A percentile compares a stretch with the other conserved stretches of the same genome.
phyloP scores from a whole-genome alignment of 1,140 invertebrate species.

The Lucilia sericata region DNA sequence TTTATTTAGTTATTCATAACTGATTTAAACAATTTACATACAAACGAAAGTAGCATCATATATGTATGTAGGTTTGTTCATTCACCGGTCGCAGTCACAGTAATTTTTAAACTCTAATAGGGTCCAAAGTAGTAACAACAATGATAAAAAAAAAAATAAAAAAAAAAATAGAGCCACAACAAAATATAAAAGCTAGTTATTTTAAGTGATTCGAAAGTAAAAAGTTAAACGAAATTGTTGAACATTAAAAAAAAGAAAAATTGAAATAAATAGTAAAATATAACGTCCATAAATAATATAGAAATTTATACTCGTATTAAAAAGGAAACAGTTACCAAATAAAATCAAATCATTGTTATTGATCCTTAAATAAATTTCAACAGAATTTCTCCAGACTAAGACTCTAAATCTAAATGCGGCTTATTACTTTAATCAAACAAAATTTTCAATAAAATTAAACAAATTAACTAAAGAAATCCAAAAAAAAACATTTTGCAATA shows the following conservation, averaged over 20 bases:
- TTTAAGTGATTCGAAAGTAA: background rate
- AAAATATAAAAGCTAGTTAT: constrained; percentile 45
- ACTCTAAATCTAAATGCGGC: constrained; percentile 30
- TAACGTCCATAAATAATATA: constrained; percentile 46
- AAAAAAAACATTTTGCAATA: background rate
- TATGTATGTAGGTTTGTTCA: too few relatives aligned
- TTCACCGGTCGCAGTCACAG: background rate
- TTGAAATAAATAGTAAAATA: constrained; percentile 45
- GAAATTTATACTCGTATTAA: constrained; percentile 42
- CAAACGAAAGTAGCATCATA: too few relatives aligned
- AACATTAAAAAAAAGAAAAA: constrained; percentile 35
- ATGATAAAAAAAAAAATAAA: constrained; percentile 13
- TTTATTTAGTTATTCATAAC: background rate
- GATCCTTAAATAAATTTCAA: constrained; percentile 50
- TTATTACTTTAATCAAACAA: constrained; percentile 34
- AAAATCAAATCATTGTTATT: constrained; percentile 56
- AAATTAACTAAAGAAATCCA: background rate
- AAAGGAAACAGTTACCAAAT: constrained; percentile 43
- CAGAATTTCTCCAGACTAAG: background rate
- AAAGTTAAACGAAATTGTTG: constrained; percentile 33
- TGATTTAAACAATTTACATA: background rate
- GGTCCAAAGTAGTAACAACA: constrained; percentile 6
- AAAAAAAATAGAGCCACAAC: constrained; percentile 28
- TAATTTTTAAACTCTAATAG: background rate
- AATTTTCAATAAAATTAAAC: background rate